Percentiles rank a stretch among this genome's conserved stretches.
Evolutionary conservation across 2,888 invertebrate genomes (phyloP).

Genomic region (Hypomecis punctinalis): DNA sequence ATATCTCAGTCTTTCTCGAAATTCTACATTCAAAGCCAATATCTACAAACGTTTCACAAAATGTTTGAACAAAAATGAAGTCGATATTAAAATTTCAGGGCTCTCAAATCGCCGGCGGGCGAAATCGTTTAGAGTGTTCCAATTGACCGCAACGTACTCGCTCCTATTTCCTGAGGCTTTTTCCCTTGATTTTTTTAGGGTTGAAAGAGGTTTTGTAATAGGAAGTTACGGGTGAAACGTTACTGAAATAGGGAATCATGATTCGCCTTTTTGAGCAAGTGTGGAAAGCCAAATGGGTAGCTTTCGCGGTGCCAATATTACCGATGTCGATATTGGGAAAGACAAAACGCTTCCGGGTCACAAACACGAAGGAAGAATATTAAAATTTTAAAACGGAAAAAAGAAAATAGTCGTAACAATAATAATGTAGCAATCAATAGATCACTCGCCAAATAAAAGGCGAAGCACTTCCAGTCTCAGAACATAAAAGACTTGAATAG

Average conservation of each 20-base stretch:
- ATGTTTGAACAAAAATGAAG: conserved; percentile 45
- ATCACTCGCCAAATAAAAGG: conserved; percentile 34
- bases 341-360: conserved; percentile 21
- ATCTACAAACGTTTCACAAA: conserved; percentile 18
- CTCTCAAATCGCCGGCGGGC: conserved; percentile 43
- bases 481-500: conserved; percentile 30
- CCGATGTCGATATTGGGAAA: conserved; percentile 13
- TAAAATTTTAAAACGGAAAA: conserved; percentile 21
- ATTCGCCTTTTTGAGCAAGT: conserved; percentile 33
- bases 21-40: conserved; percentile 7
- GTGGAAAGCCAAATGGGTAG: conserved; percentile 29
- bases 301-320: conserved; percentile 18
- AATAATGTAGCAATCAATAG: conserved; percentile 34
- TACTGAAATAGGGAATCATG: conserved; percentile 38
- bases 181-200: conserved; percentile 46
- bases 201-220: conserved; percentile 47
- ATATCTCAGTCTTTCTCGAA: not conserved
- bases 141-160: conserved; percentile 45
- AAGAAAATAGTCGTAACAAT: conserved; percentile 24
- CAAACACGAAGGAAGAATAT: conserved; percentile 19
- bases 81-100: conserved; percentile 54
- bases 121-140: conserved; percentile 50
- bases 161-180: conserved; percentile 36
- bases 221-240: conserved; percentile 45
- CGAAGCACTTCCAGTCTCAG: conserved; percentile 23